Conservation (phyloP, 2,797 vertebrate species). For the Epinephelus malabaricus region DNA sequence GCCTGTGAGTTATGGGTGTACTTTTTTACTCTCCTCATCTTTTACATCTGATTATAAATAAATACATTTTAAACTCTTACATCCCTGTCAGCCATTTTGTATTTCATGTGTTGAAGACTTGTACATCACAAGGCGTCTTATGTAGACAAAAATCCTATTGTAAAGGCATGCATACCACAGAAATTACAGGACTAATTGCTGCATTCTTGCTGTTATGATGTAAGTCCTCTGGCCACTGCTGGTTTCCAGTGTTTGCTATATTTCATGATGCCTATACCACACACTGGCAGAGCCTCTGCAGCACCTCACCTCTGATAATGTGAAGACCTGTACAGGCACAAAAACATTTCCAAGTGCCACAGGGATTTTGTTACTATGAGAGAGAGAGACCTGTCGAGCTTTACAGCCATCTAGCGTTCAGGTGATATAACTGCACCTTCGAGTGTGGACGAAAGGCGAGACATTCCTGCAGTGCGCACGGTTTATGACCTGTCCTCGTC, state of each 20-base stretch:
- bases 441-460: constrained; percentile 28
- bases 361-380: neutral
- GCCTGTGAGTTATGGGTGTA: constrained; percentile 67
- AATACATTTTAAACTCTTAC: constrained; percentile 69
- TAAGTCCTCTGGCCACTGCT: neutral
- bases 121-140: neutral
- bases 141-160: constrained; percentile 4
- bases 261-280: too few relatives aligned
- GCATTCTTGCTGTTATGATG: neutral
- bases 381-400: neutral
- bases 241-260: neutral
- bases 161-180: neutral
- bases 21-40: constrained; percentile 72
- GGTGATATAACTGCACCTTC: constrained; percentile 33
- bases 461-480: constrained; percentile 77
- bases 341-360: neutral
- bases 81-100: neutral
- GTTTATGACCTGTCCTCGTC: constrained; percentile 66
- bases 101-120: neutral
- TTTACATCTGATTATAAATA: constrained; percentile 81
- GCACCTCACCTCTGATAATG: neutral
- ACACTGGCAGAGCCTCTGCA: neutral
- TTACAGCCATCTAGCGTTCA: constrained; percentile 72
- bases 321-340: neutral
- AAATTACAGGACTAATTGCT: constrained; percentile 3